phyloP scores from a whole-genome alignment of 2,797 vertebrate genomes.

The Ceryle rudis region DNA sequence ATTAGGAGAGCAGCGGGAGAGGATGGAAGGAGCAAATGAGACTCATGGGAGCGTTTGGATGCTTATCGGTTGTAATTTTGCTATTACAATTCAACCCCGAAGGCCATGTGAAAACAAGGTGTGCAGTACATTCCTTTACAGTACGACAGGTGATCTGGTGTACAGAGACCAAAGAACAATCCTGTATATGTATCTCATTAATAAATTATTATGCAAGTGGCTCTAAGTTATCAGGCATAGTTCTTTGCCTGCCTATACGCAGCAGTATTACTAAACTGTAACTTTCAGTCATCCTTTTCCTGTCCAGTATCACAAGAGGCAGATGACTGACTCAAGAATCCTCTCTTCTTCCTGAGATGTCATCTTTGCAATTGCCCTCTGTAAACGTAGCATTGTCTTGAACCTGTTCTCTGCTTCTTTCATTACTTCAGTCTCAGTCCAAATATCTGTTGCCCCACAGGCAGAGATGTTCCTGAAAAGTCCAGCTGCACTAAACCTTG shows the following conservation, averaged over 20 bases:
- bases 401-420: neutral
- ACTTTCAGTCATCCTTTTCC: neutral
- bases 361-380: neutral
- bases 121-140: neutral
- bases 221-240: neutral
- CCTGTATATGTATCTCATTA: neutral
- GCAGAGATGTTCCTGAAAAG: neutral
- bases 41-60: neutral
- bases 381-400: neutral
- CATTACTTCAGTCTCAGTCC: neutral
- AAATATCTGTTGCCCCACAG: neutral
- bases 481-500: neutral
- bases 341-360: neutral
- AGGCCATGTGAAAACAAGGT: neutral
- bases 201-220: neutral
- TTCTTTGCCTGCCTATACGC: neutral
- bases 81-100: neutral
- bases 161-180: neutral
- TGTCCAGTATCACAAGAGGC: neutral
- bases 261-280: neutral
- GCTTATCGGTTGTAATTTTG: neutral
- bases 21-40: neutral
- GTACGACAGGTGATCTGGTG: neutral
- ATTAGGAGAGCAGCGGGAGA: neutral
- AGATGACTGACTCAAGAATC: neutral